Percentiles rank a stretch among this genome's conserved stretches.
Conservation (phyloP, 1,140 invertebrate genomes). For the Plectrocnemia conspersa region DNA sequence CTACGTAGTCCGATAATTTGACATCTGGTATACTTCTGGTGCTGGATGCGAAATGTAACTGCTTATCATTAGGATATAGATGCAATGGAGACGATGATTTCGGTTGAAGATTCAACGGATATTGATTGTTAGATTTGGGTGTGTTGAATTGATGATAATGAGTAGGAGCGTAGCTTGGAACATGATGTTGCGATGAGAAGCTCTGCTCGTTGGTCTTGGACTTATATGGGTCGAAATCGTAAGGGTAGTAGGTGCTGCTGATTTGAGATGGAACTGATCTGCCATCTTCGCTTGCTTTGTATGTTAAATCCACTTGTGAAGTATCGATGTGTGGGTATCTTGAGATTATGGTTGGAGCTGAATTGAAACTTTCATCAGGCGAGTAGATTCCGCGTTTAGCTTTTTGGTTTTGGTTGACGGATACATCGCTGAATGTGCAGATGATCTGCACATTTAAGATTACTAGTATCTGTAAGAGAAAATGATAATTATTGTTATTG, state of each 20-base stretch:
- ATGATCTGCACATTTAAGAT: slow-evolving; percentile 11
- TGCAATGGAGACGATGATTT: slow-evolving; percentile 10
- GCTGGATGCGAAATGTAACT: slow-evolving; percentile 13
- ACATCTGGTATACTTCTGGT: slow-evolving; percentile 16
- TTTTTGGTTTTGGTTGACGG: slow-evolving; percentile 27
- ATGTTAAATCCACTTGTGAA: slow-evolving; percentile 24
- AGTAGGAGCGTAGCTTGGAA: slow-evolving; percentile 5
- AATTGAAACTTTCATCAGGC: slow-evolving; percentile 14
- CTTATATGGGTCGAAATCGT: slow-evolving; percentile 7
- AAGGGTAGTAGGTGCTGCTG: slow-evolving; percentile 9
- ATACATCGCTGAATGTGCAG: slow-evolving; percentile 13
- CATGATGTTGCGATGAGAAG: slow-evolving; percentile 4
- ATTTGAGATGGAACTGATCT: not conserved
- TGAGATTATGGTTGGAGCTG: slow-evolving; percentile 26
- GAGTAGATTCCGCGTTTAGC: slow-evolving; percentile 26
- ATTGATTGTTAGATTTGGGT: slow-evolving; percentile 11
- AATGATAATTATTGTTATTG: not conserved
- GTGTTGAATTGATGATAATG: slow-evolving; percentile 12
- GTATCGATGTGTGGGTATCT: slow-evolving; percentile 22
- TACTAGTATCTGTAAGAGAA: slow-evolving; percentile 22
- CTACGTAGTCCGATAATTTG: slow-evolving; percentile 21
- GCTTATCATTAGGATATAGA: slow-evolving; percentile 23
- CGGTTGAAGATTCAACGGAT: slow-evolving; percentile 16
- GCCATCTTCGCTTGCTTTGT: slow-evolving; percentile 12
- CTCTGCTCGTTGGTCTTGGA: slow-evolving; percentile 10